Conservation (phyloP, 2,888 invertebrate genomes). For the Nyleta sp. region DNA sequence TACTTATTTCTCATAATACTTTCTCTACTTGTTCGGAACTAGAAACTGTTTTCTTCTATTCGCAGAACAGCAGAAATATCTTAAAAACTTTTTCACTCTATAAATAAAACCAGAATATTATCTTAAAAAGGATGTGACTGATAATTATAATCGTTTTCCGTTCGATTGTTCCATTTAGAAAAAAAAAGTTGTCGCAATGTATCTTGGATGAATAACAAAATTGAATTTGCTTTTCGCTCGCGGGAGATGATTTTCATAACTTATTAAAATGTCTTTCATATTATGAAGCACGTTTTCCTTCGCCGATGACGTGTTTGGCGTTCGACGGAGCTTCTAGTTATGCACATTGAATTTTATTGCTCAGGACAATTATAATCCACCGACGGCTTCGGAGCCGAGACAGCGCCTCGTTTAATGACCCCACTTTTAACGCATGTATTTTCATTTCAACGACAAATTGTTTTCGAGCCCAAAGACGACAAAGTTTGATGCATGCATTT, state of each 20-base stretch:
- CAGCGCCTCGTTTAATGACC: slow-evolving; percentile 56
- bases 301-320: slow-evolving; percentile 50
- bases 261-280: slow-evolving; percentile 24
- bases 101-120: background rate
- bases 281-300: slow-evolving; percentile 17
- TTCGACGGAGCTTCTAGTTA: slow-evolving; percentile 43
- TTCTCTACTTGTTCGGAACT: too few relatives aligned
- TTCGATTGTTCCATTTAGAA: slow-evolving; percentile 22
- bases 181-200: slow-evolving; percentile 6
- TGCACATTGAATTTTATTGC: slow-evolving; percentile 67
- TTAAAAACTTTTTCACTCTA: background rate
- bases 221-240: background rate
- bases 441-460: slow-evolving; percentile 11
- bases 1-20: too few relatives aligned
- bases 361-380: slow-evolving; percentile 50
- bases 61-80: too few relatives aligned
- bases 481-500: too few relatives aligned
- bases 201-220: background rate
- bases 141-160: slow-evolving; percentile 20
- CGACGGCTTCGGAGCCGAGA: slow-evolving; percentile 36
- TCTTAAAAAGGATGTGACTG: slow-evolving; percentile 21
- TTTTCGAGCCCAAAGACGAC: slow-evolving; percentile 9
- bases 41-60: too few relatives aligned
- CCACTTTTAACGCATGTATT: slow-evolving; percentile 33
- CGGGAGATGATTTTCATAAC: slow-evolving; percentile 24